phyloP scores from a whole-genome alignment of 2,797 vertebrate genomes.

The Acanthornis magna region DNA sequence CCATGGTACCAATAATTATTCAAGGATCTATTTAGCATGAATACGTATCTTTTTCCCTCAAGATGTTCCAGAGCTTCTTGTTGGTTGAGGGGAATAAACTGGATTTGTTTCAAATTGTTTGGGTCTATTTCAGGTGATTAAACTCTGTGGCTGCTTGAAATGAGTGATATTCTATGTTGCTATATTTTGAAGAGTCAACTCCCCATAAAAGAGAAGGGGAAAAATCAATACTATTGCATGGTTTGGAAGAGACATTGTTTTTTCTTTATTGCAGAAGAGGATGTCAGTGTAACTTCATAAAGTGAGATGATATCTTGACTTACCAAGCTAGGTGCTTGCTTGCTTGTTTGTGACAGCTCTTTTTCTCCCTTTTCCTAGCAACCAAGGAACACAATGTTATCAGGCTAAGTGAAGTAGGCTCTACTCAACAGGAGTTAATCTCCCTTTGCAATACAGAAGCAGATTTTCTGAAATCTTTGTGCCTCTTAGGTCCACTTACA shows the following conservation, averaged over 20 bases:
- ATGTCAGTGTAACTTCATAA: not conserved
- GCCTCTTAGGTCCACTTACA: not conserved
- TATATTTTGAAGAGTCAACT: not conserved
- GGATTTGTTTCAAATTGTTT: not conserved
- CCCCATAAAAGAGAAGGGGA: fast-evolving
- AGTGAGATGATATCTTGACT: not conserved
- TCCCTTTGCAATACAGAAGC: not conserved
- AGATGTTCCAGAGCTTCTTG: not conserved
- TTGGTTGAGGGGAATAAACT: not conserved
- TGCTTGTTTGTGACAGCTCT: not conserved
- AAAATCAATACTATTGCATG: not conserved
- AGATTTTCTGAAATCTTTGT: not conserved
- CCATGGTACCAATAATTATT: not conserved
- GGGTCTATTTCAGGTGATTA: not conserved
- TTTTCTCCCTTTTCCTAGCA: not conserved
- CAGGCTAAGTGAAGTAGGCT: not conserved
- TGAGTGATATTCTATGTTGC: not conserved
- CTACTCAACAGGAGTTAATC: not conserved
- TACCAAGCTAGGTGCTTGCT: not conserved
- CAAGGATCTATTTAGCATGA: not conserved
- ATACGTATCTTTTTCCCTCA: not conserved
- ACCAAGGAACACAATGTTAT: not conserved
- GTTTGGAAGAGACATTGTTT: not conserved
- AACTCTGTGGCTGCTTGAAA: not conserved
- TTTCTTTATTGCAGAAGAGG: not conserved